Evolutionary conservation across 2,113 vertebrate species (phyloP).

Genomic region (Cephalopholis sonnerati): DNA sequence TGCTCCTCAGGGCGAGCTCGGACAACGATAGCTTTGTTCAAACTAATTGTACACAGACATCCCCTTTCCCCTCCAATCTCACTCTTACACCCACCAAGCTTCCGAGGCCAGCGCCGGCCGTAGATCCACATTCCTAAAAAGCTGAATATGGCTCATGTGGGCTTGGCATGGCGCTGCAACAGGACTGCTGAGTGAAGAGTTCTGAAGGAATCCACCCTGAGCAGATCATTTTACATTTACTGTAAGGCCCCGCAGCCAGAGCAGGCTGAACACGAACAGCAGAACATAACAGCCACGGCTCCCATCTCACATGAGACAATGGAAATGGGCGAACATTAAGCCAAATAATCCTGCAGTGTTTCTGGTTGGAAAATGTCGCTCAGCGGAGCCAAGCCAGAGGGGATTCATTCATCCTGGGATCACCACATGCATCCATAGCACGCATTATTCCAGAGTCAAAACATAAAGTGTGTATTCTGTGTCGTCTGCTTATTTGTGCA

Average conservation of each 20-base stretch:
- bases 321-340: constrained; percentile 44
- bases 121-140: constrained; percentile 75
- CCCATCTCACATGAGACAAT: constrained; percentile 53
- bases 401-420: constrained; percentile 48
- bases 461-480: constrained; percentile 11
- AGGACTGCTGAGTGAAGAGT: constrained; percentile 78
- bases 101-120: constrained; percentile 62
- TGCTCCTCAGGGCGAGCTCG: constrained; percentile 47
- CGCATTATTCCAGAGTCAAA: constrained; percentile 37
- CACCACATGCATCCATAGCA: constrained; percentile 54
- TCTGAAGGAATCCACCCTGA: constrained; percentile 75
- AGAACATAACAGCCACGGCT: constrained; percentile 13
- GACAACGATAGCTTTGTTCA: constrained; percentile 82
- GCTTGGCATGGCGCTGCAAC: constrained; percentile 69
- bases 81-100: constrained; percentile 71
- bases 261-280: constrained; percentile 23
- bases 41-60: constrained; percentile 83
- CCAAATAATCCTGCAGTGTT: constrained; percentile 47
- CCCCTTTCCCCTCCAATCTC: constrained; percentile 68
- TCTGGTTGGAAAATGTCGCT: constrained; percentile 70
- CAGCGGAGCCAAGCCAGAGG: constrained; percentile 37
- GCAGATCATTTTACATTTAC: constrained; percentile 71
- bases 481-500: constrained; percentile 40
- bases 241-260: constrained; percentile 31
- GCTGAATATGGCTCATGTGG: constrained; percentile 75